These are phyloP conservation scores for Drosophila infuscata DNA, from an alignment of 2,888 invertebrate species.

Conservation along the genomic window DNA sequence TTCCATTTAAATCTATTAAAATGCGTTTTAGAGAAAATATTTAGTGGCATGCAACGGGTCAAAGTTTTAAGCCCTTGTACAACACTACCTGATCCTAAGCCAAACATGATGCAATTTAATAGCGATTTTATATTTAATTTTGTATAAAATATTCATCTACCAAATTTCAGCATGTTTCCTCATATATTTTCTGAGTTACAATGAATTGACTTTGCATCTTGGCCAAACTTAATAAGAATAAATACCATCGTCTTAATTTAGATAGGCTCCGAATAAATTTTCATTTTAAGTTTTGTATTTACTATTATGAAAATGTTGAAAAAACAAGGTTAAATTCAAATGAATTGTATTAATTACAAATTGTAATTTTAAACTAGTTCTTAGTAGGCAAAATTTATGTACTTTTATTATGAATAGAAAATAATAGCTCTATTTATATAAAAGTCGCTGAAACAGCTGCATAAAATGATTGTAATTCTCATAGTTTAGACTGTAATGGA, in stretches of 20 bases:
- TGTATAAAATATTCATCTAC: neutral
- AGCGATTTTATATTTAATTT: neutral
- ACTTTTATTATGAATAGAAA: neutral
- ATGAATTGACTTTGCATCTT: neutral
- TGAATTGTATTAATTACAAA: neutral
- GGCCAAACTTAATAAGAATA: neutral
- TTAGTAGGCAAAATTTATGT: neutral
- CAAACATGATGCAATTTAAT: neutral
- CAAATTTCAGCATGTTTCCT: neutral
- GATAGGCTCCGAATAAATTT: neutral
- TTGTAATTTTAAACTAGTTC: neutral
- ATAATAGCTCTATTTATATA: neutral
- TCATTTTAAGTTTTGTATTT: neutral
- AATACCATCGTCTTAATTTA: neutral
- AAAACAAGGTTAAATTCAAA: neutral
- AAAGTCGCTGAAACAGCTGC: slow-evolving; percentile 40
- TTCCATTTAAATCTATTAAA: slow-evolving; percentile 38
- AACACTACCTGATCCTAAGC: neutral
- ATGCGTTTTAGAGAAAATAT: slow-evolving; percentile 22
- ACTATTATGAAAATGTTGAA: neutral
- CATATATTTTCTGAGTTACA: neutral
- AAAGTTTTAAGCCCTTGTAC: neutral
- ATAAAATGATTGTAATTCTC: neutral
- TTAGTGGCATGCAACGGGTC: slow-evolving; percentile 13
- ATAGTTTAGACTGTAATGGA: slow-evolving; percentile 8